Evolutionary conservation across 2,888 invertebrate species (phyloP).

Genomic region (Drosophila nr. fundita): DNA sequence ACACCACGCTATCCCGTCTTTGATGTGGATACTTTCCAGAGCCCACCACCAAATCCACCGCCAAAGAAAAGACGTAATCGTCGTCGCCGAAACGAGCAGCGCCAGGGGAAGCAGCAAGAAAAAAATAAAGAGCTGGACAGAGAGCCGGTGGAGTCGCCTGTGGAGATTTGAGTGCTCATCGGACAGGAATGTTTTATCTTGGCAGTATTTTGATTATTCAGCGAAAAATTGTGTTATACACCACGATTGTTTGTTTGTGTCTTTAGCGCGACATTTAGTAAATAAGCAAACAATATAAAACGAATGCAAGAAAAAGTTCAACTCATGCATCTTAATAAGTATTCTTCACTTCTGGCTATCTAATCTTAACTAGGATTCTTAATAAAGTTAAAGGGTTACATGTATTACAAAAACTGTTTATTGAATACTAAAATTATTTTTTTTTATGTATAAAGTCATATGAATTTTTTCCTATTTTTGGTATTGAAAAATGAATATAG

Average conservation of each 20-base stretch:
- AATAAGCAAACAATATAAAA: conserved; percentile 45
- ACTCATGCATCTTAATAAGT: neutral
- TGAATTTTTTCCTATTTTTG: neutral
- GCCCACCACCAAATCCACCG: conserved; percentile 76
- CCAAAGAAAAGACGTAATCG: conserved; percentile 68
- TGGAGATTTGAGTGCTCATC: conserved; percentile 64
- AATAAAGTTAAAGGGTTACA: neutral
- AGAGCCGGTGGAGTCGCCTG: conserved; percentile 69
- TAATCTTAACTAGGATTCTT: neutral
- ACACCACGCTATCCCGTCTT: conserved; percentile 84
- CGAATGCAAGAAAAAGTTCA: conserved; percentile 17
- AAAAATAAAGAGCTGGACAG: conserved; percentile 20
- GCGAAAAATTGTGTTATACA: conserved; percentile 19
- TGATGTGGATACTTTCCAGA: conserved; percentile 78
- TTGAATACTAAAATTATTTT: neutral
- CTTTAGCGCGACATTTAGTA: conserved; percentile 26
- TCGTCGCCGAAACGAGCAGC: conserved; percentile 48
- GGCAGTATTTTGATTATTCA: conserved; percentile 59
- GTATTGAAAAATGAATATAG: neutral
- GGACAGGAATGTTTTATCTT: conserved; percentile 57
- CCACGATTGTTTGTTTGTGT: conserved; percentile 22
- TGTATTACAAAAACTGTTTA: neutral
- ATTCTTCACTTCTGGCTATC: neutral
- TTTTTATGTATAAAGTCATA: neutral
- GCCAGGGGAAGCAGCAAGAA: conserved; percentile 29